Evolutionary conservation across 2,797 vertebrate species (phyloP).

Genomic region (Avahi laniger): DNA sequence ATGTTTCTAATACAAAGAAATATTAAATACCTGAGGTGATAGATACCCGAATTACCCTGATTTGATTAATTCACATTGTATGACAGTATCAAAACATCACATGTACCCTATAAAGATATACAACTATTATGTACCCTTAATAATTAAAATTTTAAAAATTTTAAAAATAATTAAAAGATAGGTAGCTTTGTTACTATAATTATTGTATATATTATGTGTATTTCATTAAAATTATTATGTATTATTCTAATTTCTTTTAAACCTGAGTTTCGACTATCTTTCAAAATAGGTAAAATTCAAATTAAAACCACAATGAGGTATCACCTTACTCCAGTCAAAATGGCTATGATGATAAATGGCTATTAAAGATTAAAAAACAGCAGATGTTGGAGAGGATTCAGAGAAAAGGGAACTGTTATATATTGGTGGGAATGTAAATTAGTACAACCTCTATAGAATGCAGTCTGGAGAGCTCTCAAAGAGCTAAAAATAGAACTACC

Average conservation of each 20-base stretch:
- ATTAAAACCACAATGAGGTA: background rate
- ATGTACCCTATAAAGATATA: background rate
- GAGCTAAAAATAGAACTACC: background rate
- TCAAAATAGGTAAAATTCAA: background rate
- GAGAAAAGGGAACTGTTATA: background rate
- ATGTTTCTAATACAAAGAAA: background rate
- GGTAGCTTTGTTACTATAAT: background rate
- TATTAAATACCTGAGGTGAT: background rate
- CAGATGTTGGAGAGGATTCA: background rate
- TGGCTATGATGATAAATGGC: background rate
- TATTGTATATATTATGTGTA: background rate
- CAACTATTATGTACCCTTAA: background rate
- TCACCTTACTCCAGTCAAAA: background rate
- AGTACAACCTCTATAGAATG: background rate
- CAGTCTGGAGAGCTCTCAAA: background rate
- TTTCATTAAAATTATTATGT: background rate
- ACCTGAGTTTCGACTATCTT: background rate
- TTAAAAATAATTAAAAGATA: background rate
- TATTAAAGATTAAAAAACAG: background rate
- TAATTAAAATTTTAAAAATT: background rate
- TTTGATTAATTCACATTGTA: background rate
- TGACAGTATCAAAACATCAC: background rate
- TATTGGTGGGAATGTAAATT: background rate
- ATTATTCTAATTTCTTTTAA: background rate
- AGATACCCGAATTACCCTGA: background rate